A percentile compares a stretch with the other conserved stretches of the same genome.
These are phyloP conservation scores for Lepilemur septentrionalis DNA, from an alignment of 2,797 vertebrate species.

Conservation along the genomic window DNA sequence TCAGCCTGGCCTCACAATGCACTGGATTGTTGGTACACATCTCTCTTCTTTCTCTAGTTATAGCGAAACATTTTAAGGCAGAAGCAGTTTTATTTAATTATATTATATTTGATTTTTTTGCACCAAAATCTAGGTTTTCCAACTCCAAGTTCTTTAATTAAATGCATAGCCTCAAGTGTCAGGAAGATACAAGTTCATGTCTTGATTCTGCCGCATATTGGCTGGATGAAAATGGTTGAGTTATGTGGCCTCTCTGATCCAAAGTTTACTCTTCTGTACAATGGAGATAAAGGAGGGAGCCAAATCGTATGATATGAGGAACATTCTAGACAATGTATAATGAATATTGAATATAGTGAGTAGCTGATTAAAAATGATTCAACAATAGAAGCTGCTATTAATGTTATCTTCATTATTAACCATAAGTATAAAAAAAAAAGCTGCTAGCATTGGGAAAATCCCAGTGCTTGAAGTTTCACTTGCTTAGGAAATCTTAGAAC, in stretches of 20 bases:
- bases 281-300: neutral
- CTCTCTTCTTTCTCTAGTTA: neutral
- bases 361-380: neutral
- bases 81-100: neutral
- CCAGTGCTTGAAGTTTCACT: neutral
- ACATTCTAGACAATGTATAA: neutral
- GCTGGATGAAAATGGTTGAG: neutral
- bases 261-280: neutral
- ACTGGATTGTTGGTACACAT: neutral
- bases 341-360: neutral
- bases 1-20: neutral
- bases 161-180: neutral
- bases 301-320: neutral
- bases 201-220: neutral
- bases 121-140: neutral
- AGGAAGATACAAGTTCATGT: neutral
- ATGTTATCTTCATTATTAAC: neutral
- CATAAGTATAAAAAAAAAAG: neutral
- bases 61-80: neutral
- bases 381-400: neutral
- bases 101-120: neutral
- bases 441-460: neutral
- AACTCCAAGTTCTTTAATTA: neutral
- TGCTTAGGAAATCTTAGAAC: neutral
- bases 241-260: neutral